Evolutionary conservation across 2,797 vertebrate genomes (phyloP), one percentile per base, ranked within the genome.

Genomic region (Arnoldichthys spilopterus): DNA sequence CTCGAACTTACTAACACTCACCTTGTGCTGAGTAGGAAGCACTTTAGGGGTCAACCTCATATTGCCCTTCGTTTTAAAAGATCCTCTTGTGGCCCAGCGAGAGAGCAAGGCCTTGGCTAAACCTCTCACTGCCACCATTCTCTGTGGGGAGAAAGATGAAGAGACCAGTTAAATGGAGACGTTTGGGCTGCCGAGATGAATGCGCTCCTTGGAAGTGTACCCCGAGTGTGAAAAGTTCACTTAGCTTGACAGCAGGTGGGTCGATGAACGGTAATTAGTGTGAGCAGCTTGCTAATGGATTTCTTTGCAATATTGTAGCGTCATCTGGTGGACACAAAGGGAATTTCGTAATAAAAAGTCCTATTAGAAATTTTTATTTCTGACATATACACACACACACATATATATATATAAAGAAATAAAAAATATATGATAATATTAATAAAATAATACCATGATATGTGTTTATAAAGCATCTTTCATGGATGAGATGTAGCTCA

Each of bases 111-210:
- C 61, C 24, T 53, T 53, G 12, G 59, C 40, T 47, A 84, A 45
- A 68, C 8, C 15, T 68, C 67, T 73, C n/a, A 81, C 18, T 47
- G 68, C 54, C 68, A 84, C 83, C 83, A 84, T 84, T 22, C 16
- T 68, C 54, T 22, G 43, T 40, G 43, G n/a, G 32, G 18, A 45
- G 16, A 11, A 7, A 24, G 13, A 54, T 6, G 15, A 43, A 54
- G 63, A 78, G 1, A 18, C 8, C 8, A 24, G 18, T 3, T 24
- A n/a, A 30, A 22, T 30, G 8, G 2, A 13, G 58, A 6, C 6
- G 4, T 34, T 9, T 49, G 43, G 0, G 12, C 43, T 26, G 6
- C 11, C 6, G 15, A 49, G 64, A 26, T 68, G 24, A 43, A 30
- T 26, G 28, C 18, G 59, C 30, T 59, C 26, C 12, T 4, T 28